A percentile compares a stretch with the other conserved stretches of the same genome.
These are phyloP conservation scores for Rhinogobius similis DNA, from an alignment of 2,113 vertebrate genomes.

Conservation along the genomic window DNA sequence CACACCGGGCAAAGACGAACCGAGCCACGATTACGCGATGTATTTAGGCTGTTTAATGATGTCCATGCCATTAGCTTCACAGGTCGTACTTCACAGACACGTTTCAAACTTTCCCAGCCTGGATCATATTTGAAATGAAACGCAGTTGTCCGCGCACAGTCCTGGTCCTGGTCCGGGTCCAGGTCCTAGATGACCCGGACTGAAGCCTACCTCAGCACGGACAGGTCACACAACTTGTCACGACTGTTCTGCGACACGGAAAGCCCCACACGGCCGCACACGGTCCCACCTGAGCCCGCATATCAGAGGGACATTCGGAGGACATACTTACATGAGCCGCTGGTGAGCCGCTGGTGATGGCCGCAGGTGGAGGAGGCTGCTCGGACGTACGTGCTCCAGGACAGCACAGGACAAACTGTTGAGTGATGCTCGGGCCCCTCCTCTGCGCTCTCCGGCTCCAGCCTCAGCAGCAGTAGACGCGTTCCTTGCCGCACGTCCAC, in stretches of 20 bases:
- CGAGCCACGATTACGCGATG: too few species aligned
- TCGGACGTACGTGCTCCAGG: background rate
- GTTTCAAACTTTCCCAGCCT: background rate
- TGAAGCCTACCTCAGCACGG: background rate
- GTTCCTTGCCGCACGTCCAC: slow-evolving; percentile 1
- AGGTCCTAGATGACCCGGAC: too few species aligned
- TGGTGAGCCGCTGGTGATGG: background rate
- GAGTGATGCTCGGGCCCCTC: background rate
- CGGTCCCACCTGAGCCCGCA: background rate
- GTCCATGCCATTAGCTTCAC: background rate
- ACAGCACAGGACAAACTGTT: slow-evolving; percentile 1
- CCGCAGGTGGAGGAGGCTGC: background rate
- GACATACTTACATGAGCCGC: background rate
- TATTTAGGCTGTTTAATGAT: too few species aligned
- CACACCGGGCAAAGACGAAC: too few species aligned
- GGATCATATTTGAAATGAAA: background rate
- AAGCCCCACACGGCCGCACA: background rate
- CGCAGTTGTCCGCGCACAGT: background rate
- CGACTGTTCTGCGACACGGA: background rate
- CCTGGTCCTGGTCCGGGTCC: background rate
- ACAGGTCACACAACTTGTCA: background rate
- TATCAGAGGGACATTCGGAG: background rate
- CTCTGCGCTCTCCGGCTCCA: background rate
- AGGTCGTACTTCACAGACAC: background rate
- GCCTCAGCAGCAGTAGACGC: background rate